Percentiles rank a stretch among this genome's conserved stretches.
Conservation (phyloP, 2,797 vertebrate species). For the Macropus fuliginosus region DNA sequence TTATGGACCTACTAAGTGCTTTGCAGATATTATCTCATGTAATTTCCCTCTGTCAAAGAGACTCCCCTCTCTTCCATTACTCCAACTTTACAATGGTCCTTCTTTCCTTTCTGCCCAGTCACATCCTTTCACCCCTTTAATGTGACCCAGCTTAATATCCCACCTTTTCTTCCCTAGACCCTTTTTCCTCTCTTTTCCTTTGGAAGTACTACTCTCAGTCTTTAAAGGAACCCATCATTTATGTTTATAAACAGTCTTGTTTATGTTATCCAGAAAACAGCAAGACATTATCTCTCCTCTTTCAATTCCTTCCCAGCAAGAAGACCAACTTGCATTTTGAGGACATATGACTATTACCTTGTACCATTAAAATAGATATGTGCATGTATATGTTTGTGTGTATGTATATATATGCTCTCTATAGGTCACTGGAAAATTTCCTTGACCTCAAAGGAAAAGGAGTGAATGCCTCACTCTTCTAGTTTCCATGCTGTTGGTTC, state of each 20-base stretch:
- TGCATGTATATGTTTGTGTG: neutral
- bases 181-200: neutral
- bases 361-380: neutral
- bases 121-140: neutral
- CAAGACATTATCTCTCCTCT: neutral
- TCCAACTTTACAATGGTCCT: neutral
- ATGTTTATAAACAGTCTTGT: neutral
- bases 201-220: neutral
- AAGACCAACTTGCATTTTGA: neutral
- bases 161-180: neutral
- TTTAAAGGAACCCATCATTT: neutral
- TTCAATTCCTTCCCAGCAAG: neutral
- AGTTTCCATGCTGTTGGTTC: neutral
- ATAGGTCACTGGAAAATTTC: neutral
- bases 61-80: neutral
- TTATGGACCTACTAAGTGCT: neutral
- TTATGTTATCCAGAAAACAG: neutral
- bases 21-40: neutral
- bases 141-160: neutral
- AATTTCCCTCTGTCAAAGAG: neutral
- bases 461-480: neutral
- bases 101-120: neutral
- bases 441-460: neutral
- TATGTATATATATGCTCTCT: too few relatives aligned
- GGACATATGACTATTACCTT: neutral